These are phyloP conservation scores for Thomomys bottae DNA, from an alignment of 2,113 vertebrate genomes.

Conservation along the genomic window DNA sequence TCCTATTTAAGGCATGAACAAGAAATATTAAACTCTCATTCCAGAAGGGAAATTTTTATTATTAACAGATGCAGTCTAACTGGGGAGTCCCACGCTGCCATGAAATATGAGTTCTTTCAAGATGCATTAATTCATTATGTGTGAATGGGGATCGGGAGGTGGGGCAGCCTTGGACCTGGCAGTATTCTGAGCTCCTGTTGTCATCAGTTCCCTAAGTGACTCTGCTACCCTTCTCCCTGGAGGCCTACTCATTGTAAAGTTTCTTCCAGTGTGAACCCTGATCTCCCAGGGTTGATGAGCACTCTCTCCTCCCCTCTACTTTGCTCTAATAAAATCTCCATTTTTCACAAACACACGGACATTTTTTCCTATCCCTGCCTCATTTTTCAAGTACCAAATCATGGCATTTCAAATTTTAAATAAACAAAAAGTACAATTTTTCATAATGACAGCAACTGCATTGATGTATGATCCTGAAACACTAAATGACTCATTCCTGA, in stretches of 20 bases:
- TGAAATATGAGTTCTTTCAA: constrained; percentile 77
- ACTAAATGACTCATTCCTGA: constrained; percentile 80
- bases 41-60: constrained; percentile 82
- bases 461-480: constrained; percentile 82
- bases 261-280: constrained; percentile 71
- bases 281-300: constrained; percentile 40
- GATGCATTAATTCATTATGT: constrained; percentile 72
- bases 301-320: constrained; percentile 65
- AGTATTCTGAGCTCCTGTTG: constrained; percentile 61
- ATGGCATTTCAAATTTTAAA: constrained; percentile 85
- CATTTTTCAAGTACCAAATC: constrained; percentile 86
- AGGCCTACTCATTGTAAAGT: constrained; percentile 42
- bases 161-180: constrained; percentile 14
- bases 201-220: constrained; percentile 58
- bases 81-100: constrained; percentile 65
- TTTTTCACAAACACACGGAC: constrained; percentile 80
- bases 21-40: constrained; percentile 83
- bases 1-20: constrained; percentile 81
- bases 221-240: constrained; percentile 52
- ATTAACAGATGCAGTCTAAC: constrained; percentile 82
- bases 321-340: constrained; percentile 79
- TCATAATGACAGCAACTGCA: constrained; percentile 83
- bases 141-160: constrained; percentile 45
- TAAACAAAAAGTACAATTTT: constrained; percentile 86
- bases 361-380: constrained; percentile 68